phyloP scores from a whole-genome alignment of 2,888 invertebrate species.

The Pseudoips prasinana region DNA sequence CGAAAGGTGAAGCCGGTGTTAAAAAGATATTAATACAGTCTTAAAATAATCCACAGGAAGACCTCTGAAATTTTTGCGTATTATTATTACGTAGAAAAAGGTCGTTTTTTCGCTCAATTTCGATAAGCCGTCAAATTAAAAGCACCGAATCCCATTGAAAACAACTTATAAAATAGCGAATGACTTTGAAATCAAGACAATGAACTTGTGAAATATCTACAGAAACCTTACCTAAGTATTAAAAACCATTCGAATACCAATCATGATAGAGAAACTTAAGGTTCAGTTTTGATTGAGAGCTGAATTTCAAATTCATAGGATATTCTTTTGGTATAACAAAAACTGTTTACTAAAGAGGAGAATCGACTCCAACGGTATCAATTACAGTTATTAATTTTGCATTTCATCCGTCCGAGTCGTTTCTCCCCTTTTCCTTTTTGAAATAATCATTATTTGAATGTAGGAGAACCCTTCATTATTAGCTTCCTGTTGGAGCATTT shows the following conservation, averaged over 20 bases:
- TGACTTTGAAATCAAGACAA: conserved; percentile 35
- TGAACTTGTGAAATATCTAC: conserved; percentile 20
- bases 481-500: no score
- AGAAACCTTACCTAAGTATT: conserved; percentile 1
- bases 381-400: conserved; percentile 39
- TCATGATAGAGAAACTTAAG: background rate
- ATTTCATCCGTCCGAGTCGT: conserved; percentile 23
- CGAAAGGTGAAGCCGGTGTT: no score
- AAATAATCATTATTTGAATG: conserved; percentile 15
- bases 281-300: conserved; percentile 3
- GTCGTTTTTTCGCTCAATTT: conserved; percentile 8
- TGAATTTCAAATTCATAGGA: conserved; percentile 14
- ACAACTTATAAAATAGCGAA: conserved; percentile 31
- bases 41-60: background rate
- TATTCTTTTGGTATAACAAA: conserved; percentile 32
- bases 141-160: conserved; percentile 29
- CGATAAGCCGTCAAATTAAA: conserved; percentile 23
- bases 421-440: conserved; percentile 12
- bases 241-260: conserved; percentile 4
- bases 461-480: conserved; percentile 9
- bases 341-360: conserved; percentile 29
- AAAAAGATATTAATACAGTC: no score
- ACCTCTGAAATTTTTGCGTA: background rate
- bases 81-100: background rate
- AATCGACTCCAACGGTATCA: conserved; percentile 29